phyloP scores from a whole-genome alignment of 2,888 invertebrate genomes.

The Cyaniris semiargus region DNA sequence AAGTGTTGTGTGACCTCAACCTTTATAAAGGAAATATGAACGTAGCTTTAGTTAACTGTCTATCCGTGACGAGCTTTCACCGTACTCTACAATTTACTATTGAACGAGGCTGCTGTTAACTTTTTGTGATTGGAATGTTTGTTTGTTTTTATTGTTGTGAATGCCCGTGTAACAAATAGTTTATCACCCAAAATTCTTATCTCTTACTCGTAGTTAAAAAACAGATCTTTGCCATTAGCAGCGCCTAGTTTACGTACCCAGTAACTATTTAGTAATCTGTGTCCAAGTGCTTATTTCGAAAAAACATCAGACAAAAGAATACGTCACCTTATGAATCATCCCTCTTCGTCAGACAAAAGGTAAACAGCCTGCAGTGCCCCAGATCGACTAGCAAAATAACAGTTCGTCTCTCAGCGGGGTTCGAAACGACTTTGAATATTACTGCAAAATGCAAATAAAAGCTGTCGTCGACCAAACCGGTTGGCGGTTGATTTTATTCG shows the following conservation, averaged over 20 bases:
- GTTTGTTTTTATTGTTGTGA: background rate
- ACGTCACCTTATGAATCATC: slow-evolving; percentile 6
- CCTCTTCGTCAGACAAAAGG: background rate
- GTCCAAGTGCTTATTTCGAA: background rate
- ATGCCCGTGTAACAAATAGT: background rate
- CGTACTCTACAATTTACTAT: slow-evolving; percentile 6
- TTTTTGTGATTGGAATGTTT: slow-evolving; percentile 10
- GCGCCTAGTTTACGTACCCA: background rate
- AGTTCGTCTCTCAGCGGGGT: slow-evolving; percentile 8
- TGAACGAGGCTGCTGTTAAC: background rate
- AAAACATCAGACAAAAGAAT: background rate
- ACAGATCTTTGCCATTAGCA: background rate
- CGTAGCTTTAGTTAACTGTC: slow-evolving; percentile 13
- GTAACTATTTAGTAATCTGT: background rate
- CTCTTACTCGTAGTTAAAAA: background rate
- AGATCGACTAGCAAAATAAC: background rate
- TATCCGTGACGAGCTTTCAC: slow-evolving; percentile 28
- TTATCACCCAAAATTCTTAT: background rate
- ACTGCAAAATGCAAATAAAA: slow-evolving; percentile 13
- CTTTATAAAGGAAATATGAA: slow-evolving; percentile 7
- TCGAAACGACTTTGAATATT: background rate
- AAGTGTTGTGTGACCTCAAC: background rate
- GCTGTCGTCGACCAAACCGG: background rate
- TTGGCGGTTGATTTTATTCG: slow-evolving; percentile 8
- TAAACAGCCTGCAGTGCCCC: slow-evolving; percentile 10